These are phyloP conservation scores for Embidobia sp. DNA, from an alignment of 2,888 invertebrate species.

Conservation along the genomic window DNA sequence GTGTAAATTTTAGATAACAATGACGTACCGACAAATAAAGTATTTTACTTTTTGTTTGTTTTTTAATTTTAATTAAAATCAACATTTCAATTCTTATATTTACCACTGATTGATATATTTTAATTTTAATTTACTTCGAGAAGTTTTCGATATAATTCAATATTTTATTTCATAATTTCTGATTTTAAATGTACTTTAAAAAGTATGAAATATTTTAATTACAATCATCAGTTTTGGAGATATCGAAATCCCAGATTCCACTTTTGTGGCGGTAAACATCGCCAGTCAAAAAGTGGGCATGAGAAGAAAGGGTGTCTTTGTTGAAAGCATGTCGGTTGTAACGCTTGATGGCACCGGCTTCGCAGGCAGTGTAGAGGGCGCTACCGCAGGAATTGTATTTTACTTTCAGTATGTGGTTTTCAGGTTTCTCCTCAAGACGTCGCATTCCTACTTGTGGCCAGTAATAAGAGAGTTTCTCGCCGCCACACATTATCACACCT, in stretches of 20 bases:
- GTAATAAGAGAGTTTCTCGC: constrained; percentile 33
- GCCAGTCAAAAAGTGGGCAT: constrained; percentile 19
- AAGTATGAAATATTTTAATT: constrained; percentile 8
- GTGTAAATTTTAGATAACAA: no score
- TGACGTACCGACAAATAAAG: no score
- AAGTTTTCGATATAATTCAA: no score
- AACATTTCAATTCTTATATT: no score
- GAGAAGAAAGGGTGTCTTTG: constrained; percentile 19
- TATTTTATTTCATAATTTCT: no score
- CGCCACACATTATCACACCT: constrained; percentile 48
- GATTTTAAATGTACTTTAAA: no score
- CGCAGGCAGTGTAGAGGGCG: constrained; percentile 34
- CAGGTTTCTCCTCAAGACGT: constrained; percentile 13
- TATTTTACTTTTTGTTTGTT: no score
- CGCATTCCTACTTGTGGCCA: constrained; percentile 37
- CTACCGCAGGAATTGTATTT: constrained; percentile 40
- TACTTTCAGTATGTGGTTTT: constrained; percentile 25
- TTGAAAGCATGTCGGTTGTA: constrained; percentile 38
- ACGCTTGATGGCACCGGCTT: constrained; percentile 22
- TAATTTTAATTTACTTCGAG: no score
- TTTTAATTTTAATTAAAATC: no score
- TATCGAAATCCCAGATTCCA: constrained; percentile 42
- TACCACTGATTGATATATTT: no score
- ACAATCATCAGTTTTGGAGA: constrained; percentile 41
- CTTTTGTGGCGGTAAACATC: constrained; percentile 32